These are phyloP conservation scores for Dioctria linearis DNA, from an alignment of 2,888 invertebrate species.

Conservation along the genomic window DNA sequence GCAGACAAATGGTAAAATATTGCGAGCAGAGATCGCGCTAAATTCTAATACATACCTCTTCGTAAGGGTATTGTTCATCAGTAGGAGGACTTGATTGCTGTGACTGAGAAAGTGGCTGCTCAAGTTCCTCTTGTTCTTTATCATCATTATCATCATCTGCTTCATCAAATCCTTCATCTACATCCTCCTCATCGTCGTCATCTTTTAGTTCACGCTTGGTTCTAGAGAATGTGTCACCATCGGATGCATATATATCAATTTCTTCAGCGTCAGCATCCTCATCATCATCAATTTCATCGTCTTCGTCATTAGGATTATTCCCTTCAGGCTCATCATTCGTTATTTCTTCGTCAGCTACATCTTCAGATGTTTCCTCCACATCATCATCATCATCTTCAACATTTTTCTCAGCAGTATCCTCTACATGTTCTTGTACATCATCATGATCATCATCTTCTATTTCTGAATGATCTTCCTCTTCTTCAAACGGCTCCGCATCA, in stretches of 20 bases:
- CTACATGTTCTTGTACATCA: slow-evolving; percentile 66
- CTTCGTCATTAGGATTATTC: slow-evolving; percentile 58
- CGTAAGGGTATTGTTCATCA: slow-evolving; percentile 69
- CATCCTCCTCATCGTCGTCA: slow-evolving; percentile 61
- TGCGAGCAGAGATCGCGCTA: neutral
- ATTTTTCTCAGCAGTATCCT: slow-evolving; percentile 69
- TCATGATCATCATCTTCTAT: slow-evolving; percentile 62
- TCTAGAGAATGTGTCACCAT: slow-evolving; percentile 10
- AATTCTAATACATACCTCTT: slow-evolving; percentile 69
- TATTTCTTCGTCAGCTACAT: slow-evolving; percentile 66
- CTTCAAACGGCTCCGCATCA: slow-evolving; percentile 66
- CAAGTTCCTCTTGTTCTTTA: slow-evolving; percentile 37
- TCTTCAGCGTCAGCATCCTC: slow-evolving; percentile 61
- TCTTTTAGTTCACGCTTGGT: slow-evolving; percentile 53
- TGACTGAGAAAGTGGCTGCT: neutral
- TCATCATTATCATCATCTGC: slow-evolving; percentile 60
- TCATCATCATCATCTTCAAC: slow-evolving; percentile 66
- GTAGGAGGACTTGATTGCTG: neutral
- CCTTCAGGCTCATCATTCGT: slow-evolving; percentile 62
- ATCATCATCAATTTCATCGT: slow-evolving; percentile 58
- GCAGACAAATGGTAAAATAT: slow-evolving; percentile 9
- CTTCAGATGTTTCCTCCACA: slow-evolving; percentile 64
- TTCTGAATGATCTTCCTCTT: slow-evolving; percentile 65
- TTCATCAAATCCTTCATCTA: slow-evolving; percentile 62
- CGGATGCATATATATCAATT: slow-evolving; percentile 60